A percentile compares a stretch with the other conserved stretches of the same genome.
Conservation (phyloP, 2,113 vertebrate genomes). For the Poicephalus meyeri region DNA sequence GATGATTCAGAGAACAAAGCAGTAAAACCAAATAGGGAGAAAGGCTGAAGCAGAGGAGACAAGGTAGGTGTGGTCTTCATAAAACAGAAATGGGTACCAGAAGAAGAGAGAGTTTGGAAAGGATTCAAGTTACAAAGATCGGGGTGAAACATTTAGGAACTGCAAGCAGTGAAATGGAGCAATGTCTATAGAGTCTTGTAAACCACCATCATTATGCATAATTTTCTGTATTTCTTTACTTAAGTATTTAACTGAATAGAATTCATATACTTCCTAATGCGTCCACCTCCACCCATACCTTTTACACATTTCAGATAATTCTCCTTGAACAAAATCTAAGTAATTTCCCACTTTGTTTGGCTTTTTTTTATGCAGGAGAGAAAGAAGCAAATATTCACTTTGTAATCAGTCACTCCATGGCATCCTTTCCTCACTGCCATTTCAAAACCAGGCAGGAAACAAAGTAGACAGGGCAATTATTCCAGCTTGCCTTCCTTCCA, state of each 20-base stretch:
- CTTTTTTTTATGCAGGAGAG: background rate
- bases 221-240: background rate
- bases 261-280: background rate
- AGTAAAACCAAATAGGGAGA: background rate
- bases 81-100: background rate
- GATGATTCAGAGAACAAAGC: background rate
- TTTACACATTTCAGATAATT: background rate
- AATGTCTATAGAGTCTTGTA: too few species aligned
- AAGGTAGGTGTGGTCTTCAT: background rate
- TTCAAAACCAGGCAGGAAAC: background rate
- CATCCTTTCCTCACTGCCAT: background rate
- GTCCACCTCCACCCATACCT: background rate
- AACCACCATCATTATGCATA: background rate
- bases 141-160: background rate
- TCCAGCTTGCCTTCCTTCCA: background rate
- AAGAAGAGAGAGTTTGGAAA: background rate
- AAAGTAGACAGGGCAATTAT: background rate
- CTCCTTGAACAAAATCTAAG: background rate
- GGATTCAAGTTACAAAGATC: background rate
- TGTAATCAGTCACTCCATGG: background rate
- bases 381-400: background rate
- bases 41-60: background rate
- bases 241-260: background rate
- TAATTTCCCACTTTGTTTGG: background rate
- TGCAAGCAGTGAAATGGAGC: background rate